Base-by-base conservation (phyloP, 2,797 vertebrate genomes). In the Odontamblyopus lacepedii region DNA sequence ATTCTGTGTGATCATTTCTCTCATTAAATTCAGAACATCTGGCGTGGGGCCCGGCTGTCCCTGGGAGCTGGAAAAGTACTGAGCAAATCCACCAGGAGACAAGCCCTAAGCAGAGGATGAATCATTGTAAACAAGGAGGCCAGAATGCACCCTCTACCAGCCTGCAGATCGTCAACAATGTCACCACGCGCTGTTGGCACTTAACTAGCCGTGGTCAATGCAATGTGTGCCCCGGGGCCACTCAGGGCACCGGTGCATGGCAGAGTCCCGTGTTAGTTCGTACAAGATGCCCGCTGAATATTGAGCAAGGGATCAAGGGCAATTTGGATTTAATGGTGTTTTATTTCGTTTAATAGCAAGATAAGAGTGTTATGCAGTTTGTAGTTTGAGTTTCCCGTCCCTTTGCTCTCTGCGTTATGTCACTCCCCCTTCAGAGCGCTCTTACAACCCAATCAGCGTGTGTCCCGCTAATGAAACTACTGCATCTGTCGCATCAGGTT, bases 21-120 rank as follows among this genome's bases (percentile, higher is more conserved):
- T 89, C 85, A 89, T 90, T 90, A 90, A 90, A 93, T 87, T 83
- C 86, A 80, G 85, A 88, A 91, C 90, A 91, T 91, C 88, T 92
- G 92, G 91, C 87, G n/a, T 70, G 74, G 83, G 84, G 84, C 90
- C 92, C 90, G 85, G 90, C 87, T 90, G 89, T 87, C 82, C 85
- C 91, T 82, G 83, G 80, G 86, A 85, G 81, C 87, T 92, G 91
- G 90, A 92, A 92, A 91, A 90, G 83, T 91, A 92, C 90, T 85
- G 87, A 86, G 88, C 80, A 80, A 83, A 85, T 89, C 82, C 85
- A 68, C 65, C 84, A 83, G 80, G 86, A 81, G 87, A 90, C 82
- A 78, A 77, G 83, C 83, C 85, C 88, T 87, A 72, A 85, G 23
- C 78, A 82, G 89, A 86, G 87, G 85, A 89, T 92, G 89, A 92